These are phyloP conservation scores for Apotomis turbidana DNA, from an alignment of 2,888 invertebrate species.

Conservation along the genomic window DNA sequence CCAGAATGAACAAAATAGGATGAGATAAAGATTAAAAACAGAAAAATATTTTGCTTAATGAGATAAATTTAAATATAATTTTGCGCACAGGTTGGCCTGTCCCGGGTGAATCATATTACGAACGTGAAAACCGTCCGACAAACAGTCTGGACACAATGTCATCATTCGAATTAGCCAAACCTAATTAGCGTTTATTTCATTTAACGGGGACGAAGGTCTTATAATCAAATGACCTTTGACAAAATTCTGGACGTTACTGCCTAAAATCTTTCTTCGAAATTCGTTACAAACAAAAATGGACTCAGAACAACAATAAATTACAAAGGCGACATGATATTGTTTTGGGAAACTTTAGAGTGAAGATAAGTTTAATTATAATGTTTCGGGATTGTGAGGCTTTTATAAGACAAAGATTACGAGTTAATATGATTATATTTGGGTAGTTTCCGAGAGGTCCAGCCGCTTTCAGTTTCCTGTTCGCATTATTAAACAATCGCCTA, in stretches of 20 bases:
- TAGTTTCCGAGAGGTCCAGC: no score
- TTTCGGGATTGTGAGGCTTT: background rate
- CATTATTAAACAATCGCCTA: no score
- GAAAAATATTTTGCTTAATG: background rate
- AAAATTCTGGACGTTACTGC: conserved; percentile 19
- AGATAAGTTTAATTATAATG: background rate
- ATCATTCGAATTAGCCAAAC: conserved; percentile 35
- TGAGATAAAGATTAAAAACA: background rate
- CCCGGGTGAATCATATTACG: conserved; percentile 27
- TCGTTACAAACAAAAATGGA: conserved; percentile 29
- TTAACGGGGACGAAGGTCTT: conserved; percentile 32
- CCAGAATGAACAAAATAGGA: background rate
- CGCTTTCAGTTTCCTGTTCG: no score
- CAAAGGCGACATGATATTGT: conserved; percentile 15
- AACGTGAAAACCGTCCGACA: conserved; percentile 33
- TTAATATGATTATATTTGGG: no score
- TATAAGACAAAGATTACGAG: no score
- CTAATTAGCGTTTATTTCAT: conserved; percentile 41
- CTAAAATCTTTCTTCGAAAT: conserved; percentile 26
- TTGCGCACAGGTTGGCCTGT: conserved; percentile 4
- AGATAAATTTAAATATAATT: conserved; percentile 16
- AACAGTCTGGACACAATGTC: conserved; percentile 32
- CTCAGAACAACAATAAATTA: conserved; percentile 4
- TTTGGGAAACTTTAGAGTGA: conserved; percentile 14
- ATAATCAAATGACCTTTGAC: conserved; percentile 41